These are phyloP conservation scores for Trididemnum clinides DNA, from an alignment of 23 tunicate genomes.

Conservation along the genomic window DNA sequence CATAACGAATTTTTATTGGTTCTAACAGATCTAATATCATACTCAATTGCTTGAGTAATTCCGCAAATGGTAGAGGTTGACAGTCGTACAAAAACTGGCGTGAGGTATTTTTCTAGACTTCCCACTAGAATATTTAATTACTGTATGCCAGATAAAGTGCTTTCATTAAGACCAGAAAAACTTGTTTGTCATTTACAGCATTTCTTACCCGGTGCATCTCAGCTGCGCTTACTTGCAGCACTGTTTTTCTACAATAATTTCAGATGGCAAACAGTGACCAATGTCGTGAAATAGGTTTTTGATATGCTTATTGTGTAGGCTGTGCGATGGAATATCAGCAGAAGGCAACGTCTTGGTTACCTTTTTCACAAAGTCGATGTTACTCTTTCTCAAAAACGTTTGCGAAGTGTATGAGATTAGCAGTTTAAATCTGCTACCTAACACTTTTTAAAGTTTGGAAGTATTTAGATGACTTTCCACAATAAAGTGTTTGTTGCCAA, in stretches of 20 bases:
- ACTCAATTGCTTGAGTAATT: conserved; percentile 10
- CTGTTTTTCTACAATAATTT: conserved; percentile 25
- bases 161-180: conserved; percentile 36
- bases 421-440: neutral
- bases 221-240: conserved; percentile 9
- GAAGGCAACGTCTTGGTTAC: conserved; percentile 17
- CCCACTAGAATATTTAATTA: conserved; percentile 33
- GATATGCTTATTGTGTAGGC: neutral
- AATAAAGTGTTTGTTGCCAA: conserved; percentile 4
- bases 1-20: neutral
- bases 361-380: conserved; percentile 27
- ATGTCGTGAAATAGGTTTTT: conserved; percentile 2
- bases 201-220: neutral
- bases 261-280: no score
- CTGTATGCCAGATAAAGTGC: neutral
- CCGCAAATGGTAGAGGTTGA: neutral
- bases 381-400: conserved; percentile 9
- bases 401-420: conserved; percentile 11
- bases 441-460: conserved; percentile 2
- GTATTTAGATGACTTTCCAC: conserved; percentile 2
- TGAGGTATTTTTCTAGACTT: neutral
- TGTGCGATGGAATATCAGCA: conserved; percentile 44
- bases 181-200: conserved; percentile 7
- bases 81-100: neutral
- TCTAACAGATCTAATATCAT: conserved; percentile 2